phyloP scores from a whole-genome alignment of 2,797 vertebrate species.

The Steatocranus sp. region DNA sequence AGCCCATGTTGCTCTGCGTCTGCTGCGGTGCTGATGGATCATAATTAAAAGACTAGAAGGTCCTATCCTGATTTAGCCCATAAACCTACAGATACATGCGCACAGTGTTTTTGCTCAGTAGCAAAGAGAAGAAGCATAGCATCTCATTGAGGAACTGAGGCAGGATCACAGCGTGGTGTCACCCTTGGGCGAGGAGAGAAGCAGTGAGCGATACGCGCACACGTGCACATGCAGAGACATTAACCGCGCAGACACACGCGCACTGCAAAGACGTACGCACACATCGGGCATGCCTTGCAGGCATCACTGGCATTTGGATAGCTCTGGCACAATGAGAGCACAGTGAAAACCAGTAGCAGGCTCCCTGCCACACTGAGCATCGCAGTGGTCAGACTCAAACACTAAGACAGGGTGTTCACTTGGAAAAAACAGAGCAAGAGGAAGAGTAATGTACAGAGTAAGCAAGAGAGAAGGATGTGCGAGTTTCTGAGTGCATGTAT shows the following conservation, averaged over 20 bases:
- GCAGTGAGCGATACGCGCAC: background rate
- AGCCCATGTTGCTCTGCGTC: background rate
- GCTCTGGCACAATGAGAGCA: constrained; percentile 58
- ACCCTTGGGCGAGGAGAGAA: constrained; percentile 35
- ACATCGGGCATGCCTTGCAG: constrained; percentile 43
- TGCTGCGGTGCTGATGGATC: background rate
- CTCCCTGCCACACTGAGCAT: constrained; percentile 37
- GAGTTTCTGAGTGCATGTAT: background rate
- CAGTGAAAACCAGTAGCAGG: constrained; percentile 44
- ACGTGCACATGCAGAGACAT: constrained; percentile 3
- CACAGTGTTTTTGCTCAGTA: background rate
- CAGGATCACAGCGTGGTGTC: constrained; percentile 47
- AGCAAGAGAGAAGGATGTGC: background rate
- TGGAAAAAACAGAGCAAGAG: background rate
- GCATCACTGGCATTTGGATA: constrained; percentile 58
- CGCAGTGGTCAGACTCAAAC: constrained; percentile 52
- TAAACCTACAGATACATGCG: background rate
- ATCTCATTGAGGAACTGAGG: constrained; percentile 23
- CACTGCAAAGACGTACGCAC: constrained; percentile 28
- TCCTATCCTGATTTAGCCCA: constrained; percentile 8
- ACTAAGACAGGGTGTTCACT: constrained; percentile 35
- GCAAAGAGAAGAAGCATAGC: constrained; percentile 4
- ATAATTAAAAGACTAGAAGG: constrained; percentile 13
- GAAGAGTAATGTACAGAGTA: background rate
- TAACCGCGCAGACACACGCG: background rate